Percentiles rank a stretch among this genome's conserved stretches.
phyloP scores from a whole-genome alignment of 2,888 invertebrate genomes.

The Metallyticus violacea region DNA sequence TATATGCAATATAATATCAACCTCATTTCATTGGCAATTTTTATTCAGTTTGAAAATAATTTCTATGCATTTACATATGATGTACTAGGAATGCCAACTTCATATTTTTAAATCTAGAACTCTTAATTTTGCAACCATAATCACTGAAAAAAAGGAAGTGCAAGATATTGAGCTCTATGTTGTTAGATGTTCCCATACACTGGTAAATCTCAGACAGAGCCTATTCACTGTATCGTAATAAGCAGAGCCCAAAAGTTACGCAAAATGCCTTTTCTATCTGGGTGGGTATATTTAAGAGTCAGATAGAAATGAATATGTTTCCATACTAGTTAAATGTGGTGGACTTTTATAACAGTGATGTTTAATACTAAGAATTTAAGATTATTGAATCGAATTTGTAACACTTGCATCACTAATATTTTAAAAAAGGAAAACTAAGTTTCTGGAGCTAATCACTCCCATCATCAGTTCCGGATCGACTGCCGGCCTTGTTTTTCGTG shows the following conservation, averaged over 20 bases:
- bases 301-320: not conserved
- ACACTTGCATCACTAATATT: too few species aligned
- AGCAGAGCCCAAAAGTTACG: not conserved
- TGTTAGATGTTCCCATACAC: not conserved
- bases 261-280: not conserved
- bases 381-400: too few species aligned
- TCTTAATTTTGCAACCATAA: not conserved
- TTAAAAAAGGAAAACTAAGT: too few species aligned
- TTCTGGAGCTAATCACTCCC: too few species aligned
- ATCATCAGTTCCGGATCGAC: too few species aligned
- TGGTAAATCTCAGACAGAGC: too few species aligned
- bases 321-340: not conserved
- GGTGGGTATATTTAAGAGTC: too few species aligned
- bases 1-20: not conserved
- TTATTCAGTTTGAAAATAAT: not conserved
- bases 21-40: too few species aligned
- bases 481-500: too few species aligned
- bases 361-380: too few species aligned
- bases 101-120: not conserved
- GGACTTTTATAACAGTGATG: not conserved
- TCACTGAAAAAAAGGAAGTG: not conserved
- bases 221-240: not conserved
- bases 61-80: not conserved
- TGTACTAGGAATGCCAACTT: not conserved
- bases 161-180: not conserved